Evolutionary conservation across 2,888 invertebrate genomes (phyloP).

Genomic region (Silvanus unidentatus): DNA sequence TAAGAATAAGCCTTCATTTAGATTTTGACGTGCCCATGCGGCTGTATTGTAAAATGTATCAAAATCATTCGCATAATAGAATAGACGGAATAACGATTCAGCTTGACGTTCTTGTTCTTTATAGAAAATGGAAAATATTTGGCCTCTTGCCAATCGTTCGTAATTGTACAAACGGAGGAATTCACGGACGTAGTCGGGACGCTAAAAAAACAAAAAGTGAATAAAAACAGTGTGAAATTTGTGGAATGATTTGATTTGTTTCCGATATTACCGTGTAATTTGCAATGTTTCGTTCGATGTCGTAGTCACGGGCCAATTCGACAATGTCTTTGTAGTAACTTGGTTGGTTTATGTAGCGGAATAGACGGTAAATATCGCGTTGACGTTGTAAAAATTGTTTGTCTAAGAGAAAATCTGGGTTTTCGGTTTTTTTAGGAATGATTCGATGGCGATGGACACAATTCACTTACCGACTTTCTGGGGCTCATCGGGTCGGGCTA

Average conservation of each 20-base stretch:
- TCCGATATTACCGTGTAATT: conserved; percentile 46
- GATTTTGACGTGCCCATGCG: conserved; percentile 59
- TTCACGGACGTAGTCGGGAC: conserved; percentile 53
- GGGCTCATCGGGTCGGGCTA: not conserved
- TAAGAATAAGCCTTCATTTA: conserved; percentile 66
- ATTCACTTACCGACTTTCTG: too few relatives aligned
- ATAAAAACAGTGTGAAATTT: too few relatives aligned
- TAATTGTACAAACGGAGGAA: conserved; percentile 52
- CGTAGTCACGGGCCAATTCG: conserved; percentile 54
- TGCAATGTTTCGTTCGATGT: conserved; percentile 54
- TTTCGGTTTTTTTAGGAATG: too few relatives aligned
- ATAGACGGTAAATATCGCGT: conserved; percentile 50
- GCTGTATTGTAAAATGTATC: conserved; percentile 64
- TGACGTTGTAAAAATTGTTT: conserved; percentile 23
- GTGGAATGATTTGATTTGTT: too few relatives aligned
- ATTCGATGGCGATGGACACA: too few relatives aligned
- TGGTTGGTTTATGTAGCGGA: conserved; percentile 60
- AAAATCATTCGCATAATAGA: conserved; percentile 66
- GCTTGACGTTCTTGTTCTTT: conserved; percentile 58
- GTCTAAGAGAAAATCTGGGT: conserved; percentile 15
- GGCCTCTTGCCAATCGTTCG: conserved; percentile 53
- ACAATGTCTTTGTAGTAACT: conserved; percentile 50
- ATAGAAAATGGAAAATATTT: conserved; percentile 58
- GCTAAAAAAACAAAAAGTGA: conserved; percentile 44
- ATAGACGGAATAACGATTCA: conserved; percentile 57